Base-by-base conservation (phyloP, 2,888 invertebrate species). In the Athrips mouffetella region DNA sequence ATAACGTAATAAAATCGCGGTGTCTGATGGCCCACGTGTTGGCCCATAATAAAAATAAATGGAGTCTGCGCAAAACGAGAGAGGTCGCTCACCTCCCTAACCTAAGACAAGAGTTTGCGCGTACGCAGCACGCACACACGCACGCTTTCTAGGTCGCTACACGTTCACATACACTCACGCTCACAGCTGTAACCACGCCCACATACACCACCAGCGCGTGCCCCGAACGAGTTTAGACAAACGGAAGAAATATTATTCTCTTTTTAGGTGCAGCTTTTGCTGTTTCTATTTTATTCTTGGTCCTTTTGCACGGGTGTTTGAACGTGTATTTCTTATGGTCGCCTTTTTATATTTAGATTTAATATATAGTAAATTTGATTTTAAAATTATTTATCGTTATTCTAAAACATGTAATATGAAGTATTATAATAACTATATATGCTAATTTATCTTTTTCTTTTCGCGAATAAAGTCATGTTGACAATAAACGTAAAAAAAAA, bases 11-110 rank as follows among this genome's bases (percentile, higher is more conserved):
- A 80, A 84, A 84, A 80, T 71, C 70, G 71, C 69, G 60, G 61
- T 70, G 68, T 70, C 68, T 67, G 53, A 60, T 70, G 63, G 70
- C 73, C 82, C 86, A 85, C 86, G 87, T 86, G 86, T 75, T 76
- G 70, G 58, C 64, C 71, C 70, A 83, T 79, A 87, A 84, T 86
- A 88, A 88, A 88, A 87, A 86, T 86, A 88, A 85, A 86, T 79
- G 80, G 80, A 76, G 72, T 79, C 82, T 77, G 80, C 75, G 80
- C 76, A 62, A 79, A 81, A 78, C 70, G 68, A 72, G 79, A 77
- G 81, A 80, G 87, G 86, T 87, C 87, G 80, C 76, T 85, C 85
- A 86, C 87, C 87, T 86, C 83, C 87, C 86, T 88, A 88, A 88
- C 87, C 87, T 88, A 87, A 88, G 87, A 86, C 87, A 86, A 86